A percentile compares a stretch with the other conserved stretches of the same genome.
Evolutionary conservation across 92 coral and sea anemone species (phyloP).

Genomic region (Epizoanthus fatuus): DNA sequence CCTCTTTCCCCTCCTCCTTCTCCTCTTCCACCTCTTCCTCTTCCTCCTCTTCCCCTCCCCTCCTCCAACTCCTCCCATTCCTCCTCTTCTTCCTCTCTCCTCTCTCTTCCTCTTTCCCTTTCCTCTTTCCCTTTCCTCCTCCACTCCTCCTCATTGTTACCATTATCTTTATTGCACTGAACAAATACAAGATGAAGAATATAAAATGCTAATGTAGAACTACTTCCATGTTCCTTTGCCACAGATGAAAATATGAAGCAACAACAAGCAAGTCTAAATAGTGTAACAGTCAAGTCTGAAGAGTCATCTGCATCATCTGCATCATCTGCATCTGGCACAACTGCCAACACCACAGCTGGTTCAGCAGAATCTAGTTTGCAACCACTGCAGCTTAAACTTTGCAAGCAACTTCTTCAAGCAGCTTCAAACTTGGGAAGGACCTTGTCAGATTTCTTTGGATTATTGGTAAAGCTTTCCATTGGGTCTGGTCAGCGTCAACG

Average conservation of each 20-base stretch:
- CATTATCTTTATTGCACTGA: too few relatives aligned
- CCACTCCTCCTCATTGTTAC: too few relatives aligned
- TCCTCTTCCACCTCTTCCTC: too few relatives aligned
- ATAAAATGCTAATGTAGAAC: background rate
- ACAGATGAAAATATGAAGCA: constrained; percentile 34
- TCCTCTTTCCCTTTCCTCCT: too few relatives aligned
- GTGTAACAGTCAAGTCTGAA: constrained; percentile 37
- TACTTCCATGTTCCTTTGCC: background rate
- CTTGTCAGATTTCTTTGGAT: constrained; percentile 92
- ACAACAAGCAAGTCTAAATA: background rate
- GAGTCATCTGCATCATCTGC: constrained; percentile 42
- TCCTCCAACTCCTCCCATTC: too few relatives aligned
- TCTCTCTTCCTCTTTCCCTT: too few relatives aligned
- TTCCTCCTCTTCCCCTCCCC: too few relatives aligned
- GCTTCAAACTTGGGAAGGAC: constrained; percentile 91
- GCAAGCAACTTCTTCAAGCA: constrained; percentile 90
- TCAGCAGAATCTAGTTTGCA: constrained; percentile 71
- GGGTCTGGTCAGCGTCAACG: constrained; percentile 98
- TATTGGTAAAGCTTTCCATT: constrained; percentile 88
- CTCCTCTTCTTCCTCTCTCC: too few relatives aligned
- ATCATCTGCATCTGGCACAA: background rate
- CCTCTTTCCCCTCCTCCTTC: too few relatives aligned
- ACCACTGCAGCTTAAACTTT: constrained; percentile 83
- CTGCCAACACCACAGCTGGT: constrained; percentile 8
- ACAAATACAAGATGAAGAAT: background rate